These are phyloP conservation scores for Allophyes oxyacanthae DNA, from an alignment of 2,888 invertebrate genomes.

Conservation along the genomic window DNA sequence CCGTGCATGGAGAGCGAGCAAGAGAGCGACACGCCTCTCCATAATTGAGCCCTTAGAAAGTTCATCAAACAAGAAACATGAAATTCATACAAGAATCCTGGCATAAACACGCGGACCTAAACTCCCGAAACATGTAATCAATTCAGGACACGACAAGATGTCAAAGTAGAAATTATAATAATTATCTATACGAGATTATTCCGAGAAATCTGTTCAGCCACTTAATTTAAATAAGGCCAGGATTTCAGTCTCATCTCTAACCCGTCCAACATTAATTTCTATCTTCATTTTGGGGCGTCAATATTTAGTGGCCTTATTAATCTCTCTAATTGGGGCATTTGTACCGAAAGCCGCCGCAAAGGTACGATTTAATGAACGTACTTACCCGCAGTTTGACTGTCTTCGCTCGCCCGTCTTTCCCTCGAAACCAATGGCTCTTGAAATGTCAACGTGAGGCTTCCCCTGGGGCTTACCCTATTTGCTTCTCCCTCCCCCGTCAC, in stretches of 20 bases:
- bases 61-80: too few species aligned
- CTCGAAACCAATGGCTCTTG: constrained; percentile 89
- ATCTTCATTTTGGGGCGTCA: constrained; percentile 19
- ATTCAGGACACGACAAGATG: constrained; percentile 33
- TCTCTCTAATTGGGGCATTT: constrained; percentile 13
- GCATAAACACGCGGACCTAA: constrained; percentile 7
- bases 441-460: constrained; percentile 90
- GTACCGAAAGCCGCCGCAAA: background rate
- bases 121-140: constrained; percentile 10
- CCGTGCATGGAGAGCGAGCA: too few species aligned
- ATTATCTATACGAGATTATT: constrained; percentile 16
- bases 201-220: constrained; percentile 34
- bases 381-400: constrained; percentile 87
- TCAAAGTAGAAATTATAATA: constrained; percentile 41
- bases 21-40: too few species aligned
- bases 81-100: too few species aligned
- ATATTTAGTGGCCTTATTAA: constrained; percentile 21
- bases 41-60: too few species aligned
- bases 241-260: constrained; percentile 23
- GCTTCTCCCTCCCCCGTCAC: constrained; percentile 77
- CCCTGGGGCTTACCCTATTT: constrained; percentile 87
- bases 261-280: constrained; percentile 11
- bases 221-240: constrained; percentile 36
- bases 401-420: constrained; percentile 90
- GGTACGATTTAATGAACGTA: constrained; percentile 5